These are phyloP conservation scores for Raja brachyura DNA, from an alignment of 2,113 vertebrate genomes.

Conservation along the genomic window DNA sequence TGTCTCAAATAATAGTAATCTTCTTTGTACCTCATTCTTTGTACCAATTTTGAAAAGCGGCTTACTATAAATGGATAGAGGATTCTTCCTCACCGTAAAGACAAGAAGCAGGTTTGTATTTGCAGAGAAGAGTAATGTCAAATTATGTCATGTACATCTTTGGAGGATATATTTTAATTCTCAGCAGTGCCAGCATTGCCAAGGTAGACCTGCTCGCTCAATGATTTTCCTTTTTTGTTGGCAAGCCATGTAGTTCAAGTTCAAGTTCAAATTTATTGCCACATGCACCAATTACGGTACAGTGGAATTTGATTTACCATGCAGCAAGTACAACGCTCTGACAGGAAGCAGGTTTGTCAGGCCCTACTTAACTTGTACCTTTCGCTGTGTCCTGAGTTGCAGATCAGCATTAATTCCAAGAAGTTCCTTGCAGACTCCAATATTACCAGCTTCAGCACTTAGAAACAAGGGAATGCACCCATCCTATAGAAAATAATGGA, in stretches of 20 bases:
- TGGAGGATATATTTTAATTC: background rate
- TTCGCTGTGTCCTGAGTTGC: slow-evolving; percentile 47
- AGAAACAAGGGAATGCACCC: slow-evolving; percentile 49
- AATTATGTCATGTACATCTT: background rate
- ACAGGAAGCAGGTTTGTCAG: background rate
- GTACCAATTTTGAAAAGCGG: background rate
- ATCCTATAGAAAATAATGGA: slow-evolving; percentile 44
- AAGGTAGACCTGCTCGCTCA: background rate
- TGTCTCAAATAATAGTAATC: background rate
- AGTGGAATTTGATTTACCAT: no score
- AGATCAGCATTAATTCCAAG: slow-evolving; percentile 45
- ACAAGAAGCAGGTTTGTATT: background rate
- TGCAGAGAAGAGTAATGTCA: background rate
- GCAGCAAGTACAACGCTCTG: background rate
- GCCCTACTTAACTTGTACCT: slow-evolving; percentile 41
- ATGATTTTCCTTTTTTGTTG: background rate
- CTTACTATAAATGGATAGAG: background rate
- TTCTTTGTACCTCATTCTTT: background rate
- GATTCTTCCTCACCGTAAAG: background rate
- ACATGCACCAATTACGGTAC: no score
- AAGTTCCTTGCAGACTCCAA: slow-evolving; percentile 50
- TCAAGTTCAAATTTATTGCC: no score
- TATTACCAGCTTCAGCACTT: slow-evolving; percentile 49
- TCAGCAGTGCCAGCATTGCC: background rate
- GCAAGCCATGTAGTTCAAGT: background rate